Conservation (phyloP, 2,113 vertebrate species). For the Fulmarus glacialis region DNA sequence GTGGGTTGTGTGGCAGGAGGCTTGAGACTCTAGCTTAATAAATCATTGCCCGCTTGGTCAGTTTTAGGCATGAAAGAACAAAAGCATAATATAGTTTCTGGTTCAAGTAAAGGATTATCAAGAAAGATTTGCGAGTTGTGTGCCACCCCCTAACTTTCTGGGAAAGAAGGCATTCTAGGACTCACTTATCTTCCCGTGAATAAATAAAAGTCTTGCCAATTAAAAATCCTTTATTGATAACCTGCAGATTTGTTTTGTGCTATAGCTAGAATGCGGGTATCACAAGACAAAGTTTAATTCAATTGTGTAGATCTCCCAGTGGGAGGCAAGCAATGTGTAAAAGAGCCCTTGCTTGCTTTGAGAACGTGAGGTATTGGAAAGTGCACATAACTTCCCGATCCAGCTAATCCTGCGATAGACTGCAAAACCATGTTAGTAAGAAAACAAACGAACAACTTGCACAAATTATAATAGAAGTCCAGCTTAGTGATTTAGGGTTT, state of each 20-base stretch:
- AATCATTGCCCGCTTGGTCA: constrained; percentile 57
- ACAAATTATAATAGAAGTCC: background rate
- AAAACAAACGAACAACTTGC: background rate
- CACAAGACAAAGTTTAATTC: background rate
- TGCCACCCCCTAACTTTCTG: constrained; percentile 44
- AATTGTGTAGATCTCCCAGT: background rate
- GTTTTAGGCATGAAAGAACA: constrained; percentile 66
- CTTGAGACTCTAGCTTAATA: constrained; percentile 53
- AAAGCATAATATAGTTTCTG: constrained; percentile 62
- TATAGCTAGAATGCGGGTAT: background rate
- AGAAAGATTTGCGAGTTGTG: constrained; percentile 66
- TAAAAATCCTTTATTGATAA: constrained; percentile 56
- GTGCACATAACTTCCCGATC: background rate
- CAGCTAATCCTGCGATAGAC: background rate
- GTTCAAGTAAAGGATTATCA: constrained; percentile 56
- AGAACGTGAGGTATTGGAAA: background rate
- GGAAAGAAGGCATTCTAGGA: constrained; percentile 32
- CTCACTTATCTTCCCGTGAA: constrained; percentile 44
- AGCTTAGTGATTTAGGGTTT: background rate
- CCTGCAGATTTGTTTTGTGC: constrained; percentile 44
- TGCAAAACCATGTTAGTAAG: background rate
- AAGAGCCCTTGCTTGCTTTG: background rate
- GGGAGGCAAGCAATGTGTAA: background rate
- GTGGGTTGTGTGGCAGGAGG: constrained; percentile 50
- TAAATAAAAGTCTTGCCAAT: constrained; percentile 53